Percentiles rank a stretch among this genome's conserved stretches.
phyloP scores from a whole-genome alignment of 2,113 vertebrate species.

The Proterorhinus semilunaris region DNA sequence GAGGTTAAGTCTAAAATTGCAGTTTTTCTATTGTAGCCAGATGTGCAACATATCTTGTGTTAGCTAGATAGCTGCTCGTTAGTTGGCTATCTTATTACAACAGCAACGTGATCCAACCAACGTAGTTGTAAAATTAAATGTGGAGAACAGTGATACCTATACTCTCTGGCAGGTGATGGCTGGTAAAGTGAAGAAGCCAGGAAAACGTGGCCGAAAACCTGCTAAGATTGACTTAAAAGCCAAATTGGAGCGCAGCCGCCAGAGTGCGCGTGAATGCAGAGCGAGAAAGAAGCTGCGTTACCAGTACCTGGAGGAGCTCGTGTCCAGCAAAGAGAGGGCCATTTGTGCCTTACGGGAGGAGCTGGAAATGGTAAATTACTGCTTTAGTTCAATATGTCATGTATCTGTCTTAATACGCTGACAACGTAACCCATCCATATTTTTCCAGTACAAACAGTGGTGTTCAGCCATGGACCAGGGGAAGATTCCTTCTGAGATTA shows the following conservation, averaged over 20 bases:
- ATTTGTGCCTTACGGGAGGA: conserved; percentile 97
- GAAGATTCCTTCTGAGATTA: conserved; percentile 98
- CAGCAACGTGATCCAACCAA: too few species aligned
- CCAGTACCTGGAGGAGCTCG: conserved; percentile 96
- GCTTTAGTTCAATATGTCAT: too few species aligned
- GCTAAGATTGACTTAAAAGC: conserved; percentile 98
- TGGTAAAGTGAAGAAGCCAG: conserved; percentile 97
- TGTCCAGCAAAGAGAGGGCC: conserved; percentile 93
- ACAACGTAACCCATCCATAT: not conserved
- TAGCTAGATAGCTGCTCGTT: not conserved
- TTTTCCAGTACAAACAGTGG: conserved; percentile 95
- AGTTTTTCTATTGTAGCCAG: not conserved
- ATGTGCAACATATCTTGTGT: not conserved
- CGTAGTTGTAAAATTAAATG: not conserved
- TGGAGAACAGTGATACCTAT: not conserved
- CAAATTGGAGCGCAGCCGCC: conserved; percentile 93
- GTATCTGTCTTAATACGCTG: too few species aligned
- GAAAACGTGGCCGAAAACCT: conserved; percentile 94
- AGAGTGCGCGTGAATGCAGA: conserved; percentile 93
- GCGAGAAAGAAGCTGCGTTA: conserved; percentile 95
- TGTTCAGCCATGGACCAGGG: conserved; percentile 97
- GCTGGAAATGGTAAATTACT: conserved; percentile 89
- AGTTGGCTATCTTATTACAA: not conserved
- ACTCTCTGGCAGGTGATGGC: conserved; percentile 78
- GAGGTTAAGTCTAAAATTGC: too few species aligned